Conservation (phyloP, 2,113 vertebrate genomes). For the Penelope pileata region DNA sequence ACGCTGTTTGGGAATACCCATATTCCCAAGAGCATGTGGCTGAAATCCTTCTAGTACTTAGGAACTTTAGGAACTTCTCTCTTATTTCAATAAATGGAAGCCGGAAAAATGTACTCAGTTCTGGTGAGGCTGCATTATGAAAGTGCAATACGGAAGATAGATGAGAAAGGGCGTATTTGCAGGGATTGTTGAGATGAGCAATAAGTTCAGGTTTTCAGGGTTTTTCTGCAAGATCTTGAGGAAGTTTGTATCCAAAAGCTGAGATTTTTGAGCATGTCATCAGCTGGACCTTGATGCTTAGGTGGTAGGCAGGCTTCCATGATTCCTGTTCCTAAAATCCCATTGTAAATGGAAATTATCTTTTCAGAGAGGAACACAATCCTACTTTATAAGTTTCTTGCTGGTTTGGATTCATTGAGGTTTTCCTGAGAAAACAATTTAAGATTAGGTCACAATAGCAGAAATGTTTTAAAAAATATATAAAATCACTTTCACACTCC, state of each 20-base stretch:
- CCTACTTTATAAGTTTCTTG: background rate
- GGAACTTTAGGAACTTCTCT: too few relatives aligned
- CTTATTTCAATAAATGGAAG: background rate
- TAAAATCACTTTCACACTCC: background rate
- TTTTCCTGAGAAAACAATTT: background rate
- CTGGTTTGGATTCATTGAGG: background rate
- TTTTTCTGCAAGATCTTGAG: background rate
- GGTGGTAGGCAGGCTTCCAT: background rate
- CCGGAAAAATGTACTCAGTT: too few relatives aligned
- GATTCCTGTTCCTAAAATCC: background rate
- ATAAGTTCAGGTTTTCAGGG: background rate
- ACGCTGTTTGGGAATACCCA: background rate
- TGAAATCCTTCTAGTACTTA: background rate
- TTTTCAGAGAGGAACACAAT: background rate
- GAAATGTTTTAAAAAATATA: background rate
- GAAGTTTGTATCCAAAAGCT: background rate
- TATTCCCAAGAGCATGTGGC: background rate
- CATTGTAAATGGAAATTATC: background rate
- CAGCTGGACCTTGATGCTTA: background rate
- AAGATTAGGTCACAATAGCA: background rate
- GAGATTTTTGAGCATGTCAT: background rate
- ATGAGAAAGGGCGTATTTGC: fast-evolving
- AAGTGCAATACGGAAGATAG: background rate
- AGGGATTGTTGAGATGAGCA: background rate
- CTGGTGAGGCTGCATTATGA: too few relatives aligned